These are phyloP conservation scores for Brachyhypopomus occidentalis DNA, from an alignment of 2,113 vertebrate genomes.

Conservation along the genomic window DNA sequence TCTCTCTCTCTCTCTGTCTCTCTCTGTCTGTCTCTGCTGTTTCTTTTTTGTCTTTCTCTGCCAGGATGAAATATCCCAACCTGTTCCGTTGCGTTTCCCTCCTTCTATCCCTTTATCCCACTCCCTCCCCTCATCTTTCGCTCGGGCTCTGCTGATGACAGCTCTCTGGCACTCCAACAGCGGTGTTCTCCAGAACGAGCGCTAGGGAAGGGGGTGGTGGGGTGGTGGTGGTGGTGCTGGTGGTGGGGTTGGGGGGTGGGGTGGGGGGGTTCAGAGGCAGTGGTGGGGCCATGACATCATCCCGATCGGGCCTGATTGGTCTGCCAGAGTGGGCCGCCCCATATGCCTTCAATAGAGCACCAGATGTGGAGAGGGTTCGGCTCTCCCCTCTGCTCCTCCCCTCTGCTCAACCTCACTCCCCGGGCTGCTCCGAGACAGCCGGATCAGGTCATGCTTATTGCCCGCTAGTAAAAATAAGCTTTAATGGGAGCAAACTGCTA, in stretches of 20 bases:
- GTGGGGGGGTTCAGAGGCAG: constrained; percentile 57
- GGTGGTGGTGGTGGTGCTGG: neutral
- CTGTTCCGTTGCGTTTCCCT: constrained; percentile 48
- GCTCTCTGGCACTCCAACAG: constrained; percentile 65
- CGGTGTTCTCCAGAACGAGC: constrained; percentile 59
- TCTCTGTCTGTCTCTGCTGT: neutral
- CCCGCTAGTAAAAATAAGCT: constrained; percentile 62
- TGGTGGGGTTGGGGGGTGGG: constrained; percentile 53
- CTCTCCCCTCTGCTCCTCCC: constrained; percentile 29
- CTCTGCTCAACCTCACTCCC: constrained; percentile 45
- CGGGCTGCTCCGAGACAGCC: constrained; percentile 60
- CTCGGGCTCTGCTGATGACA: constrained; percentile 68
- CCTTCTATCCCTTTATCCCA: constrained; percentile 61
- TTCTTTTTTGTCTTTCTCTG: constrained; percentile 16
- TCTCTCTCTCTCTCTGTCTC: constrained; percentile 45
- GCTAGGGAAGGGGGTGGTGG: constrained; percentile 41
- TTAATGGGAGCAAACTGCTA: constrained; percentile 67
- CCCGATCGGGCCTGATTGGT: constrained; percentile 76
- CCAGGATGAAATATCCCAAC: constrained; percentile 33
- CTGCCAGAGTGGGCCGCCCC: constrained; percentile 53
- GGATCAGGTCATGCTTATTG: constrained; percentile 63
- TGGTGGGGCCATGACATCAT: constrained; percentile 74
- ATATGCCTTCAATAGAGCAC: constrained; percentile 79
- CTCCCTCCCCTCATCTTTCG: constrained; percentile 37
- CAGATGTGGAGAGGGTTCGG: constrained; percentile 69